phyloP scores from a whole-genome alignment of 2,113 vertebrate species.

The Gasterosteus nipponicus region DNA sequence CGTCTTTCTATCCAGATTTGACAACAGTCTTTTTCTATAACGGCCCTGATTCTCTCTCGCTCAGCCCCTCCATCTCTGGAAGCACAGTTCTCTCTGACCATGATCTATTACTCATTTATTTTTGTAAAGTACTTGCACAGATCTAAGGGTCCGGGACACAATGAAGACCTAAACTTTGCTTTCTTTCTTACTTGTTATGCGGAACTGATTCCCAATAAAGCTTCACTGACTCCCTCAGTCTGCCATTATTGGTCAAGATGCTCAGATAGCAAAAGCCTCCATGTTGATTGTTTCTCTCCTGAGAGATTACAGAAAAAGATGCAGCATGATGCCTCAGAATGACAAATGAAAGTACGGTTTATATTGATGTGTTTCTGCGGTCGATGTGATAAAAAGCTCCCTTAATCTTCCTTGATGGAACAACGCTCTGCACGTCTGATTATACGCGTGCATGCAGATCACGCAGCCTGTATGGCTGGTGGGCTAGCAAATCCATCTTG shows the following conservation, averaged over 20 bases:
- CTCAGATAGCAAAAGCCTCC: background rate
- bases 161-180: slow-evolving; percentile 11
- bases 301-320: background rate
- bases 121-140: slow-evolving; percentile 5
- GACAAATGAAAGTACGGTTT: background rate
- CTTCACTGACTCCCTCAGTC: slow-evolving; percentile 33
- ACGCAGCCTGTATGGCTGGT: slow-evolving; percentile 41
- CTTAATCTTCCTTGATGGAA: slow-evolving; percentile 68
- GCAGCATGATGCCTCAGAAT: background rate
- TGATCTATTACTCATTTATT: background rate
- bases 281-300: background rate
- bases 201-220: slow-evolving; percentile 56
- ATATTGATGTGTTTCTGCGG: slow-evolving; percentile 28
- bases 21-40: slow-evolving; percentile 38
- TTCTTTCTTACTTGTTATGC: slow-evolving; percentile 29
- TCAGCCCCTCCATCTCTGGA: slow-evolving; percentile 11
- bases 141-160: slow-evolving; percentile 1
- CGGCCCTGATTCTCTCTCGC: slow-evolving; percentile 2
- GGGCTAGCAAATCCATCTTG: slow-evolving; percentile 63
- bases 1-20: slow-evolving; percentile 36
- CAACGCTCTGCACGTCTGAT: slow-evolving; percentile 64
- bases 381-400: slow-evolving; percentile 32
- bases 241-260: slow-evolving; percentile 18
- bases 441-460: slow-evolving; percentile 62
- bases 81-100: slow-evolving; percentile 25